Conservation (phyloP, 2,113 vertebrate genomes). For the Lepidothrix coronata region DNA sequence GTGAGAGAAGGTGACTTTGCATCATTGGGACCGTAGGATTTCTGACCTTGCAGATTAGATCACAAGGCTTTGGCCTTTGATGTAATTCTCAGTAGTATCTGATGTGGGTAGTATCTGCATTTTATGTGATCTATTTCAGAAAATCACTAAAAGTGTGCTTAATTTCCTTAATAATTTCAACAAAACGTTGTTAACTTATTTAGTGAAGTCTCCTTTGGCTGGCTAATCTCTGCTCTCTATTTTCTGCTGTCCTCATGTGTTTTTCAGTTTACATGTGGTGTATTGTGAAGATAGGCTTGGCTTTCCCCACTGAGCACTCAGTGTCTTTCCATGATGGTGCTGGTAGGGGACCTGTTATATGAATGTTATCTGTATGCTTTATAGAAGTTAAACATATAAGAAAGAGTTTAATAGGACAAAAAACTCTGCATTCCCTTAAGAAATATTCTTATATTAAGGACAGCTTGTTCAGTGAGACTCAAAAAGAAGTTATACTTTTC, state of each 20-base stretch:
- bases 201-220: not conserved
- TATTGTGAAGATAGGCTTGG: not conserved
- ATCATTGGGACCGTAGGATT: not conserved
- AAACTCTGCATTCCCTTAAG: not conserved
- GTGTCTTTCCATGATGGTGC: not conserved
- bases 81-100: not conserved
- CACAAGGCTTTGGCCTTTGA: not conserved
- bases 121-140: not conserved
- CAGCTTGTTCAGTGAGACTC: not conserved
- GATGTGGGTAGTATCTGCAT: accelerated
- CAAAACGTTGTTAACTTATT: not conserved
- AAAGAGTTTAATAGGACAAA: not conserved
- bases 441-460: not conserved
- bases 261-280: not conserved
- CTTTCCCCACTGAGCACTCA: accelerated
- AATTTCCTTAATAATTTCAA: not conserved
- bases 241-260: not conserved
- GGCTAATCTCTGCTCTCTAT: not conserved
- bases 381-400: not conserved
- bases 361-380: not conserved
- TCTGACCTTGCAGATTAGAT: not conserved
- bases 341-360: not conserved
- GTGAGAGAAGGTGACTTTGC: not conserved
- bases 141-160: not conserved
- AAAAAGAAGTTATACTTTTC: not conserved